phyloP scores from a whole-genome alignment of 1,140 invertebrate genomes.

The Drosophila teissieri region DNA sequence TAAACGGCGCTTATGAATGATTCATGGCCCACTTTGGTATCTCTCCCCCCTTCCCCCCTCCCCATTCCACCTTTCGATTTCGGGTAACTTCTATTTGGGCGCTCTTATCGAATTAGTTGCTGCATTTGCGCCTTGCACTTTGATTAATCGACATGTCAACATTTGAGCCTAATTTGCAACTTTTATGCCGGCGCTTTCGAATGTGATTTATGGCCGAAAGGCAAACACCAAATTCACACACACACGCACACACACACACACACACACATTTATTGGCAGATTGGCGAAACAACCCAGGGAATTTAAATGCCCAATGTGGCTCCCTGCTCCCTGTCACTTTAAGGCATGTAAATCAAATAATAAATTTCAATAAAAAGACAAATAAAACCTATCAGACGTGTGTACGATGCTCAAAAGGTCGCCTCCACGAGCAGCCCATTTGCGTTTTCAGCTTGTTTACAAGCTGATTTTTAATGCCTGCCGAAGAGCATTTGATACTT shows the following conservation, averaged over 20 bases:
- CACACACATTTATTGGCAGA: background rate
- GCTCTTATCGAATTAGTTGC: conserved; percentile 58
- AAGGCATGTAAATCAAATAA: conserved; percentile 66
- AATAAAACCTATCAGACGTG: conserved; percentile 62
- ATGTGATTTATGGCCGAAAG: conserved; percentile 59
- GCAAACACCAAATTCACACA: conserved; percentile 6
- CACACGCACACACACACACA: background rate
- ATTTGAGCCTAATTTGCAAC: conserved; percentile 67
- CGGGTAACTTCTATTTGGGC: background rate
- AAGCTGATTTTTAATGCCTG: conserved; percentile 34
- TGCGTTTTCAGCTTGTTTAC: conserved; percentile 20
- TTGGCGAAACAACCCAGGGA: conserved; percentile 21
- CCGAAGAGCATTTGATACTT: conserved; percentile 2
- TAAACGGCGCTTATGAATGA: conserved; percentile 58
- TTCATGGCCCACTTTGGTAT: conserved; percentile 33
- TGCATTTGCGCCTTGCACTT: conserved; percentile 63
- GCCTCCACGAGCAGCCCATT: background rate
- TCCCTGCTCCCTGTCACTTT: conserved; percentile 46
- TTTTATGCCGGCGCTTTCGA: conserved; percentile 62
- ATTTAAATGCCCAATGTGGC: conserved; percentile 38
- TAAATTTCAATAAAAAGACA: conserved; percentile 74
- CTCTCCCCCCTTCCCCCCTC: background rate
- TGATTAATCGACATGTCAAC: conserved; percentile 65
- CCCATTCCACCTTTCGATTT: too few species aligned
- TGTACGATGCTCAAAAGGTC: conserved; percentile 11